Base-by-base conservation (phyloP, 2,888 invertebrate species). In the Sminthurides aquaticus region DNA sequence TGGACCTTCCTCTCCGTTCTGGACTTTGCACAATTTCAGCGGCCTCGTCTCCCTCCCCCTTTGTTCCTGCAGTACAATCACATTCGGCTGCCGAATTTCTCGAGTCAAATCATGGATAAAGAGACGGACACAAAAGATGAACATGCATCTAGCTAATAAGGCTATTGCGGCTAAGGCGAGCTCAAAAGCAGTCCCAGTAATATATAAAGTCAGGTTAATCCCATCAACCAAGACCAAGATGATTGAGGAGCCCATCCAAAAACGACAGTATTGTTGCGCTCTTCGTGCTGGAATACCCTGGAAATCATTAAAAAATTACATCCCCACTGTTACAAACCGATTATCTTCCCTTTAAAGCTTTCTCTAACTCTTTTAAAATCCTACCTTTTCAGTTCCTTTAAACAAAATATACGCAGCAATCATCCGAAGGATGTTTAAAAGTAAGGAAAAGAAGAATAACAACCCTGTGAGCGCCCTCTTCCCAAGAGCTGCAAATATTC, bases 381-480 rank as follows among this genome's bases (percentile, higher is more conserved):
- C 27, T n/a, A 64, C 64, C 58, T 26, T 49, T 24, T 59, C 64
- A 25, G 64, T 58, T n/a, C 58, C 64, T 26, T 64, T 58, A 43
- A 54, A 64, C 15, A 64, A 24, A 27, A 64, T 54, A 49, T 29
- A 64, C 5, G 34, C 64, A 1, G 64, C 64, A 54, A 64, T 49
- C 22, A 64, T 59, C 49, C 64, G 58, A 26, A 58, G 52, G 25
- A 64, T 15, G 25, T 58, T 57, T 1, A 58, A 3, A 8, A 64
- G 55, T 20, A 58, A 22, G 49, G 18, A 26, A 8, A 64, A 2
- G 54, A 57, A 64, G 48, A 64, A 64, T 3, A 64, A 43, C 3
- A 64, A 25, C 5, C 64, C 64, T 3, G 58, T 34, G 2, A 64
- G 34, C 2, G 64, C 58, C 28, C 25, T 49, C 26, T 64, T 64